A percentile compares a stretch with the other conserved stretches of the same genome.
phyloP scores from a whole-genome alignment of 2,797 vertebrate genomes.

The Oreonectes daqikongensis region DNA sequence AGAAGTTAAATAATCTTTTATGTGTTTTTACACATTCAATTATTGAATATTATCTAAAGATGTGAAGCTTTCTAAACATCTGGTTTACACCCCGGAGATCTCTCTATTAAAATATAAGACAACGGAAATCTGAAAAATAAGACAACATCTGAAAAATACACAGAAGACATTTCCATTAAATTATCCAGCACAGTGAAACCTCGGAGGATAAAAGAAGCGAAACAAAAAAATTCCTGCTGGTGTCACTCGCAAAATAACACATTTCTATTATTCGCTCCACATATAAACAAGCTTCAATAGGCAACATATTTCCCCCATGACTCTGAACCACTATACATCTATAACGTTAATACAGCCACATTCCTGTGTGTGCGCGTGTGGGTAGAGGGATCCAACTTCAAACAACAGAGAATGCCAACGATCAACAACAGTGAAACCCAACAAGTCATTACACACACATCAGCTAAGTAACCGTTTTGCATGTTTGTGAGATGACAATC shows the following conservation, averaged over 20 bases:
- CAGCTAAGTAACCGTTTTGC: conserved; percentile 46
- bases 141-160: not conserved
- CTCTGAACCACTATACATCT: conserved; percentile 56
- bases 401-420: conserved; percentile 23
- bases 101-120: not conserved
- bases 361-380: conserved; percentile 34
- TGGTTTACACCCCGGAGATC: not conserved
- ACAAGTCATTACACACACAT: conserved; percentile 51
- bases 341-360: conserved; percentile 50
- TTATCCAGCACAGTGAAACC: conserved; percentile 17
- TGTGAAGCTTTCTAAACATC: not conserved
- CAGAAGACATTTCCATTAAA: not conserved
- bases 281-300: conserved; percentile 53
- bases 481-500: conserved; percentile 34
- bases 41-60: not conserved
- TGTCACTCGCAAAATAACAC: conserved; percentile 38
- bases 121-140: not conserved
- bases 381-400: conserved; percentile 22
- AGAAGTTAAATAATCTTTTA: not conserved
- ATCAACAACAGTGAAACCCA: conserved; percentile 37
- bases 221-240: conserved; percentile 46
- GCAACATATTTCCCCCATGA: conserved; percentile 62
- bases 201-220: conserved; percentile 52
- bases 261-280: conserved; percentile 60
- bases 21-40: not conserved